Conservation (phyloP, 2,797 vertebrate genomes). For the Spea hammondii region DNA sequence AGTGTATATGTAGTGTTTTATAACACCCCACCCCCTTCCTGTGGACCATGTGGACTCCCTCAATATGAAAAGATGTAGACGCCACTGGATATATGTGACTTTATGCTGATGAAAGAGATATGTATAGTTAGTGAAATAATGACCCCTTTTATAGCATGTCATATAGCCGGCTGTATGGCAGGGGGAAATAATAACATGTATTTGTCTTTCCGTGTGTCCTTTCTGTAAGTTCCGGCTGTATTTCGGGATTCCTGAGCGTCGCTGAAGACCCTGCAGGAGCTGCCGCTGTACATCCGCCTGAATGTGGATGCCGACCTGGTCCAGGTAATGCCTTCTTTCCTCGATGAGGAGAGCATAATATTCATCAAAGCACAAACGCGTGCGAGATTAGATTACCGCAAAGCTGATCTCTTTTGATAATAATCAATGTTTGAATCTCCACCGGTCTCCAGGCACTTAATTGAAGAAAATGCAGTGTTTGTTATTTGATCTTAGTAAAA, state of each 20-base stretch:
- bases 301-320: conserved; percentile 82
- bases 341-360: too few species aligned
- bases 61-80: too few species aligned
- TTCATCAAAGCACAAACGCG: too few species aligned
- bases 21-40: too few species aligned
- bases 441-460: conserved; percentile 6
- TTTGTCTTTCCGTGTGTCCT: neutral
- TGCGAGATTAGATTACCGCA: too few species aligned
- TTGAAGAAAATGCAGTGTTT: neutral
- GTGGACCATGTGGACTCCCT: too few species aligned
- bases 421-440: conserved; percentile 8
- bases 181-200: neutral
- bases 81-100: too few species aligned
- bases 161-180: neutral
- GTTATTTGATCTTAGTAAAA: conserved; percentile 38
- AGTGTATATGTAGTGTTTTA: too few species aligned
- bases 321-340: conserved; percentile 70
- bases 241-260: conserved; percentile 80
- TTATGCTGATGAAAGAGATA: neutral
- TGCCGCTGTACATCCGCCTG: conserved; percentile 81
- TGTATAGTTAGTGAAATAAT: neutral
- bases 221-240: conserved; percentile 70
- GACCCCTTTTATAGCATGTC: neutral
- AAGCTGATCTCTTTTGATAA: conserved; percentile 12
- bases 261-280: conserved; percentile 75